phyloP scores from a whole-genome alignment of 2,113 vertebrate genomes.

The Chroicocephalus ridibundus region DNA sequence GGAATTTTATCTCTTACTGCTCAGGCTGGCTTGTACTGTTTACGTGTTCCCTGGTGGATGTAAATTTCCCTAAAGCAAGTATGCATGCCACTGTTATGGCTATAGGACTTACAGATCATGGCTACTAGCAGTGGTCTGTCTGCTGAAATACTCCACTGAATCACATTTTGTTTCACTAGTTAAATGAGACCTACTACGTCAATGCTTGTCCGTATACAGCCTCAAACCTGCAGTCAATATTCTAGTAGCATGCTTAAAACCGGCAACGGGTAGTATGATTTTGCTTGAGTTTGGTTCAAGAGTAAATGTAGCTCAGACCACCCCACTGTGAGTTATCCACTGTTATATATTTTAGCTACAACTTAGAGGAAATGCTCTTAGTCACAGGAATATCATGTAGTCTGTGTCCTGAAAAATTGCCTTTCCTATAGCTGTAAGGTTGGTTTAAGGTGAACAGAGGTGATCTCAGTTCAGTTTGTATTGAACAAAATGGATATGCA shows the following conservation, averaged over 20 bases:
- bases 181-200: not conserved
- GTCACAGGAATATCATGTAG: not conserved
- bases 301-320: not conserved
- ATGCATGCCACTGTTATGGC: not conserved
- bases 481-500: not conserved
- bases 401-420: not conserved
- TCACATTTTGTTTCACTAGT: not conserved
- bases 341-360: not conserved
- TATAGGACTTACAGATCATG: not conserved
- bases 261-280: not conserved
- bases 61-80: constrained; percentile 7
- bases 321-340: not conserved
- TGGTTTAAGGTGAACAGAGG: not conserved
- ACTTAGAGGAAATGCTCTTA: not conserved
- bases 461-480: not conserved
- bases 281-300: not conserved
- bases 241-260: not conserved
- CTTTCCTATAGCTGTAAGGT: not conserved
- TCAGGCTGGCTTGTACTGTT: not conserved
- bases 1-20: constrained; percentile 17
- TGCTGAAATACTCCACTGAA: not conserved
- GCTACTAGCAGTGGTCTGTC: not conserved
- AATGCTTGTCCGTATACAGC: not conserved
- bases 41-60: not conserved
- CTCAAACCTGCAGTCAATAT: not conserved